Base-by-base conservation (phyloP, 2,888 invertebrate species). In the Xanthostigma xanthostigma region DNA sequence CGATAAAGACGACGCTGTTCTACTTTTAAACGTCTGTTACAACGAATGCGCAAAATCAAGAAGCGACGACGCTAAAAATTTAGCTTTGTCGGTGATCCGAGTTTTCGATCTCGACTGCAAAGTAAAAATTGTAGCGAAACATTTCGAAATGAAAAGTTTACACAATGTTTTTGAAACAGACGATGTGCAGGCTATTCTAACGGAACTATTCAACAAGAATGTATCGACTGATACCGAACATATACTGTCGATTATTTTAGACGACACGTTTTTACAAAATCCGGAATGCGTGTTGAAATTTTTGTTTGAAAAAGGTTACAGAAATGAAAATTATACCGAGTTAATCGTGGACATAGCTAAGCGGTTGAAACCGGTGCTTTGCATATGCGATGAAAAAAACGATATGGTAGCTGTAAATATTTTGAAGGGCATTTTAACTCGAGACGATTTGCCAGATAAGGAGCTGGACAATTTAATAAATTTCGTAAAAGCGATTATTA, bases 161-260 rank as follows among this genome's bases (percentile, higher is more conserved):
- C n/a, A 40, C 33, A 41, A 17, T n/a, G 17, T 34, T 34, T 46
- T 40, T 34, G 35, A 46, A 40, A 14, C 14, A 14, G 8, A 40
- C n/a, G 41, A 40, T 46, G 34, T 46, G 1, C 11, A 40, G 10
- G 41, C 17, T 14, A 9, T 13, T 8, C 40, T 46, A 13, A 41
- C 40, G 10, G 40, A 40, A 40, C 13, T 36, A 35, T 46, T 46
- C 17, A 46, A 46, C 35, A 39, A 41, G 41, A 46, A 12, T 12
- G 27, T 46, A 13, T 40, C 41, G 34, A 35, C 27, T 8, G 34
- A 46, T 9, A 40, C 11, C 8, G 17, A 36, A 8, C 34, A 10
- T 3, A 34, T 12, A 33, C 13, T 46, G 13, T 35, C 33, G 9
- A 34, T 34, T 34, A n/a, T 46, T 27, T 27, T 27, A 6, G 27